These are phyloP conservation scores for Rhorus exstirpatorius DNA, from an alignment of 2,888 invertebrate genomes.

Conservation along the genomic window DNA sequence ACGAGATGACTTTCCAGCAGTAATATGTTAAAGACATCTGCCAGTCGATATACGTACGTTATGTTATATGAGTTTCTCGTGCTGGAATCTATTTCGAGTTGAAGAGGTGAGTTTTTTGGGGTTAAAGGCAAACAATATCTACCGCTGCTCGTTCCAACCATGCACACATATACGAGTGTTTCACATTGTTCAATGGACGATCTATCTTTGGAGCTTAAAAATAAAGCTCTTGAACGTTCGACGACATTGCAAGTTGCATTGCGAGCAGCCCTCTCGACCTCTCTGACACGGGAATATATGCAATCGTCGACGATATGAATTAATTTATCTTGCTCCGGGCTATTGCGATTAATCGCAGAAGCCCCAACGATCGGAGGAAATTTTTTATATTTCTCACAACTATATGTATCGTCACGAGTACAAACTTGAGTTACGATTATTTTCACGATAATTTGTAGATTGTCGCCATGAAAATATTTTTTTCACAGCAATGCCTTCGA, in stretches of 20 bases:
- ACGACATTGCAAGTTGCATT: slow-evolving; percentile 32
- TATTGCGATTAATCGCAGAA: not conserved
- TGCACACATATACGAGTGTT: not conserved
- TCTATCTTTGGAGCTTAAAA: slow-evolving; percentile 46
- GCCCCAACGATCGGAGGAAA: no score
- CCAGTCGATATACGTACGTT: slow-evolving; percentile 15
- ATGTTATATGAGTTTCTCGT: slow-evolving; percentile 4
- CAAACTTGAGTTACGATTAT: no score
- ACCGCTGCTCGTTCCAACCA: slow-evolving; percentile 25
- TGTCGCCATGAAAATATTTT: no score
- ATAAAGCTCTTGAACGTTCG: slow-evolving; percentile 17
- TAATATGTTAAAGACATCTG: slow-evolving; percentile 56
- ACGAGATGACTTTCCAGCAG: slow-evolving; percentile 23
- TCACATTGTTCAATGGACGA: slow-evolving; percentile 17
- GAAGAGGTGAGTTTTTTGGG: slow-evolving; percentile 57
- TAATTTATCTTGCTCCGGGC: not conserved
- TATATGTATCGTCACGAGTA: no score
- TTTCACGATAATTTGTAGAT: no score
- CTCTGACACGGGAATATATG: slow-evolving; percentile 31
- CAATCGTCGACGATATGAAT: slow-evolving; percentile 19
- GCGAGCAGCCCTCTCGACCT: slow-evolving; percentile 19
- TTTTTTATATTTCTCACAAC: no score
- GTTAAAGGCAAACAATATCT: slow-evolving; percentile 58
- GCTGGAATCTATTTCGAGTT: slow-evolving; percentile 64
- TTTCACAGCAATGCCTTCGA: no score